Base-by-base conservation (phyloP, 2,888 invertebrate genomes). In the Portevinia maculata region DNA sequence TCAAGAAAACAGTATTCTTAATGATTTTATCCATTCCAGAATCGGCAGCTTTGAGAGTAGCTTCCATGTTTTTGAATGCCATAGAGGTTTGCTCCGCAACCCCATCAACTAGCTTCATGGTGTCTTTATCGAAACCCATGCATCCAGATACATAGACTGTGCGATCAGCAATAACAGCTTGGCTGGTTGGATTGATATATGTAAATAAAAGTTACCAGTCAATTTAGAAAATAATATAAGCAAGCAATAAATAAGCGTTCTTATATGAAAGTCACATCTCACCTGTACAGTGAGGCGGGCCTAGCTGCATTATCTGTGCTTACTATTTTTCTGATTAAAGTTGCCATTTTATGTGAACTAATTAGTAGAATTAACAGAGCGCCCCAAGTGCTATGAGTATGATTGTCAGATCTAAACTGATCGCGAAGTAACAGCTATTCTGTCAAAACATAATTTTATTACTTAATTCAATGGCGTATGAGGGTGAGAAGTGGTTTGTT, bases 61-160 rank as follows among this genome's bases (percentile, higher is more conserved):
- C 92, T 65, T 95, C 94, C 88, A 98, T 92, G 89, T 97, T 97
- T 85, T 93, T 92, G 64, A 98, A 91, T 5, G 95, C 96, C 90
- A 94, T 94, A 83, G 93, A 92, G 0, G 96, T 92, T 91, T 98
- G 95, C 4, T 92, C 93, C 3, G 94, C 94, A 34, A 96, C 96
- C 30, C 96, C 97, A 32, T 92, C 88, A 11, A 96, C 96, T 84
- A 97, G 88, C 88, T 95, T 93, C 84, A 92, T 92, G 0, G 94
- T 94, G 39, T 93, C 91, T 67, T 93, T 92, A 87, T 96, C 94
- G 88, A 97, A 88, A 1, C 98, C 98, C 67, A 98, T 90, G 74
- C 96, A 94, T 41, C 98, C 98, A 4, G 97, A 97, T 39, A 97
- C 92, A 88, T 97, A 98, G 32, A 98, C 92, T 0, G 96, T 96